Conservation (phyloP, 2,888 invertebrate genomes). For the Dyspetes luteomarginatus region DNA sequence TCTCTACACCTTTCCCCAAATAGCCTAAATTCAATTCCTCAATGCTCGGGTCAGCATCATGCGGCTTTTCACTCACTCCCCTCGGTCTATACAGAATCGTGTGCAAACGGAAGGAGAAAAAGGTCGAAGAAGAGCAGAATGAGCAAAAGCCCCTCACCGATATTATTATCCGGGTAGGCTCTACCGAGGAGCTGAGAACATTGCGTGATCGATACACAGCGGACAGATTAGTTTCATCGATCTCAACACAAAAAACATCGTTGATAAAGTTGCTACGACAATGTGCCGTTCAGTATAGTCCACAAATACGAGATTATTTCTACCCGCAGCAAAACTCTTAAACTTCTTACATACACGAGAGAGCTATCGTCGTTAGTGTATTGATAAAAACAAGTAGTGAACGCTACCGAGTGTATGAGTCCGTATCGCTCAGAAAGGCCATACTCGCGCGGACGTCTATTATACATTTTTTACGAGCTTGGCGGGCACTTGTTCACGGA, state of each 20-base stretch:
- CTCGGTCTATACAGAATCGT: constrained; percentile 21
- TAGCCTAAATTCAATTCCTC: constrained; percentile 75
- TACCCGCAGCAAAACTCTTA: not conserved
- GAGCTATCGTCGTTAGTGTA: constrained; percentile 25
- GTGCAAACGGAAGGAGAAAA: constrained; percentile 10
- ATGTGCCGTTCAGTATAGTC: constrained; percentile 13
- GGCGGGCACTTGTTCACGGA: constrained; percentile 39
- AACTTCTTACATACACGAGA: not conserved
- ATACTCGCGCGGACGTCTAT: constrained; percentile 15
- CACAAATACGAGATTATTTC: constrained; percentile 25
- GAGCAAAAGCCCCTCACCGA: constrained; percentile 51
- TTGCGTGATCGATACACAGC: constrained; percentile 72
- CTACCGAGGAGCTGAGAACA: constrained; percentile 19
- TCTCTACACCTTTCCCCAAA: constrained; percentile 27
- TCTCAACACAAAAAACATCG: constrained; percentile 63
- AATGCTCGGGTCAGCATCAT: constrained; percentile 68
- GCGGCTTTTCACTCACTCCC: constrained; percentile 33
- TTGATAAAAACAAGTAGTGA: not conserved
- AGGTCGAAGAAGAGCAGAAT: constrained; percentile 8
- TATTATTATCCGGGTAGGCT: constrained; percentile 13
- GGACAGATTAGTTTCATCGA: constrained; percentile 78
- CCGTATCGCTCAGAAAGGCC: constrained; percentile 20
- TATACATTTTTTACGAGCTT: constrained; percentile 60
- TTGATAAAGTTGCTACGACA: constrained; percentile 30
- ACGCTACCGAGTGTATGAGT: constrained; percentile 11